Base-by-base conservation (phyloP, 2,888 invertebrate species). In the Hoplodrina blanda region DNA sequence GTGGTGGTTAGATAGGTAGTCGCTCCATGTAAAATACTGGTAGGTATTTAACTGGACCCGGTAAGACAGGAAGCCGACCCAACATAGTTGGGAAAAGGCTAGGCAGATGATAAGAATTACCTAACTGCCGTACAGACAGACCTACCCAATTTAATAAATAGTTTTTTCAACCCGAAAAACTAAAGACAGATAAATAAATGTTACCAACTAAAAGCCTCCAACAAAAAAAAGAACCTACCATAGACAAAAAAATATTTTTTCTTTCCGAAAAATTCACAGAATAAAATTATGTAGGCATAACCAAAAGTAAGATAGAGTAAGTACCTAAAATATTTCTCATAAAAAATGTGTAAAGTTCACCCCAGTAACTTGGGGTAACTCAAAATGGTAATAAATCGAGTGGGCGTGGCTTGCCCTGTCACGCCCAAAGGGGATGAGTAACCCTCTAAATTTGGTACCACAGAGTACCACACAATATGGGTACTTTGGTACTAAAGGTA, bases 301-400 rank as follows among this genome's bases (percentile, higher is more conserved):
- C 54, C 37, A 61, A 11, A 49, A 74, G 41, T 19, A 55, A 76
- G 54, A 62, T 46, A 76, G 61, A 68, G 52, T 44, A 6, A 17
- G 15, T 60, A 64, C 63, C 62, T 46, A 70, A 74, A 64, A 67
- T 73, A 44, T 72, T 65, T 78, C 69, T 60, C 80, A 76, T 73
- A 78, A 73, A 83, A 81, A 81, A 66, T 81, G 78, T 75, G 69
- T 73, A 74, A 73, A 82, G 70, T 78, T 63, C 80, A 74, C 69
- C 81, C 83, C 72, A 78, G 52, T 72, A 78, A 79, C 79, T 80
- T 67, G 78, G 86, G 83, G 87, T 87, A 82, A 84, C 74, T 78
- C 81, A 78, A 79, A 85, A 86, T 80, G 60, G 81, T 83, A 81
- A 88, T 88, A 87, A 85, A 86, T 81, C 76, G 79, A 70, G 82